These are phyloP conservation scores for Tridacna gigas DNA, from an alignment of 2,888 invertebrate species.

Conservation along the genomic window DNA sequence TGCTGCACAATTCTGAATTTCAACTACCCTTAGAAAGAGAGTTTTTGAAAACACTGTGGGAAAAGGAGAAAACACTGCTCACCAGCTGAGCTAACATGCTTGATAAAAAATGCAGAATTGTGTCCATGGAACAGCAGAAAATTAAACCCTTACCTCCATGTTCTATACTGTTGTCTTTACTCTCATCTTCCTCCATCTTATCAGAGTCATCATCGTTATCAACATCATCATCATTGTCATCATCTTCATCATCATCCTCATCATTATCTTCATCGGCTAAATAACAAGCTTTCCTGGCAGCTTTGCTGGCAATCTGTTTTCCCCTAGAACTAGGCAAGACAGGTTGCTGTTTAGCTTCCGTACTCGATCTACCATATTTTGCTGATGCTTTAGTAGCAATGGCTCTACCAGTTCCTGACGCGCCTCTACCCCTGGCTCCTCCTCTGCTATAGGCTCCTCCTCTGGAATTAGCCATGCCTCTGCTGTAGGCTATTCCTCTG, in stretches of 20 bases:
- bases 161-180: too few relatives aligned
- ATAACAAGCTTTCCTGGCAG: neutral
- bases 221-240: neutral
- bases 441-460: neutral
- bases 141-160: too few relatives aligned
- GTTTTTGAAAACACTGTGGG: too few relatives aligned
- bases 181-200: too few relatives aligned
- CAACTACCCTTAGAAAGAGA: too few relatives aligned
- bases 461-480: neutral
- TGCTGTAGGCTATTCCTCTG: neutral
- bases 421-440: neutral
- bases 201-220: too few relatives aligned
- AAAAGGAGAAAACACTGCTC: too few relatives aligned
- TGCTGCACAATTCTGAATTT: too few relatives aligned
- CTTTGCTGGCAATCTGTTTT: constrained; percentile 22
- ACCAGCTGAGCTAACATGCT: too few relatives aligned
- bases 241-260: neutral
- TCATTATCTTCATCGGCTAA: constrained; percentile 4
- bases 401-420: neutral
- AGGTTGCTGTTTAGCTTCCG: neutral
- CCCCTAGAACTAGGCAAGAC: neutral
- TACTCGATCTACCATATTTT: neutral
- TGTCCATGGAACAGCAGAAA: too few relatives aligned
- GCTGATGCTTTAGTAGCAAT: neutral
- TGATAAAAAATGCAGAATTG: too few relatives aligned